Base-by-base conservation (phyloP, 2,888 invertebrate genomes). In the Carabus problematicus region DNA sequence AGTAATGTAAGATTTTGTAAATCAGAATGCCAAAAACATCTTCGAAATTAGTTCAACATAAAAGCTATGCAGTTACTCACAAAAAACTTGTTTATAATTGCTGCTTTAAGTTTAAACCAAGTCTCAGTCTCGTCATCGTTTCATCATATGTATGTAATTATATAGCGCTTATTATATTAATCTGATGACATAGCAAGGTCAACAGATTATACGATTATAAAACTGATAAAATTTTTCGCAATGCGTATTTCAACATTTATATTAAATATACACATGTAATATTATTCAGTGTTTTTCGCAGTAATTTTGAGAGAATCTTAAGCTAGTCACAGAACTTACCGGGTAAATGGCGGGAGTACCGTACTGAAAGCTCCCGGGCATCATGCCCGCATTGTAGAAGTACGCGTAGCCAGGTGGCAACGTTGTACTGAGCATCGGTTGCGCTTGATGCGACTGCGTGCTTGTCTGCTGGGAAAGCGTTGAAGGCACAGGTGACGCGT, bases 401-500 rank as follows among this genome's bases (percentile, higher is more conserved):
- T 92, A 93, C 71, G 90, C 88, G 79, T 90, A 91, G 70, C 88
- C 88, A 3, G 91, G 91, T 0, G 91, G 91, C 70, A 91, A 81
- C 58, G 90, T 88, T 1, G 85, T 81, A 39, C 85, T 85, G 76
- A 88, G 85, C 79, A 88, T 84, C 3, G 88, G 86, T 73, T 89
- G 89, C 18, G 78, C 80, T 72, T 87, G 87, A 76, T 88, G 88
- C 16, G 84, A 83, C 75, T 87, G 87, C 60, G 80, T 78, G 72
- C 78, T 79, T 39, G 85, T 84, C 84, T 90, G 90, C 79, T 90
- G 90, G 61, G 90, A 88, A 80, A 90, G 85, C 74, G 90, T 90
- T 74, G 91, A 89, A 68, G 91, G 90, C 74, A 92, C 91, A 56
- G 92, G 92, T 73, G 92, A 91, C 75, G 92, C 90, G 80, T 91